Percentiles rank a stretch among this genome's conserved stretches.
These are phyloP conservation scores for Sebastes goodei DNA, from an alignment of 2,797 vertebrate genomes.

Conservation along the genomic window DNA sequence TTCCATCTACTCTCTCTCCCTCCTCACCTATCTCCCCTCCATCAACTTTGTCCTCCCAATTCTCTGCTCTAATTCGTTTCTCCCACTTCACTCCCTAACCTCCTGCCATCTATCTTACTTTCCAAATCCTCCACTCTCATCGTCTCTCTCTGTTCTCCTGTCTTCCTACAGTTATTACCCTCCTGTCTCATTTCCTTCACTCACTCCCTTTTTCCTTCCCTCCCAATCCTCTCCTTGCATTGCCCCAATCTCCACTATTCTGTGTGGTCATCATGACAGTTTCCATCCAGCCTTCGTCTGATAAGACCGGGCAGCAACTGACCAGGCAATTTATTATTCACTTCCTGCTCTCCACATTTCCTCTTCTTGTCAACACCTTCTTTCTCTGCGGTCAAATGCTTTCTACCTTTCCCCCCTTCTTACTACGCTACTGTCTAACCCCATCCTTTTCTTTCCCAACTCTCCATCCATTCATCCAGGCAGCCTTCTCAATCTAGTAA, in stretches of 20 bases:
- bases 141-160: slow-evolving; percentile 14
- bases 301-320: slow-evolving; percentile 53
- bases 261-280: slow-evolving; percentile 49
- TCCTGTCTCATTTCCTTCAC: background rate
- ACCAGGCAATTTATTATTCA: slow-evolving; percentile 70
- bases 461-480: slow-evolving; percentile 32
- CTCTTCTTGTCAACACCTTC: slow-evolving; percentile 60
- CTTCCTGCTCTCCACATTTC: slow-evolving; percentile 36
- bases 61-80: slow-evolving; percentile 42
- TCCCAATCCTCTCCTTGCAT: background rate
- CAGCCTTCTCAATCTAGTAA: slow-evolving; percentile 46
- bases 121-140: slow-evolving; percentile 29
- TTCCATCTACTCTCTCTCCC: background rate
- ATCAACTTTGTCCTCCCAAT: slow-evolving; percentile 20
- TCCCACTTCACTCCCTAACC: slow-evolving; percentile 5
- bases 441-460: slow-evolving; percentile 1
- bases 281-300: slow-evolving; percentile 49
- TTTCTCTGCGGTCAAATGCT: slow-evolving; percentile 39
- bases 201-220: background rate
- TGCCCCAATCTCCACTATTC: slow-evolving; percentile 22
- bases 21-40: slow-evolving; percentile 10
- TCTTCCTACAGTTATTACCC: slow-evolving; percentile 17
- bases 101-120: slow-evolving; percentile 16
- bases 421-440: slow-evolving; percentile 11
- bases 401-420: slow-evolving; percentile 11